Evolutionary conservation across 2,888 invertebrate species (phyloP).

Genomic region (Exephanes ischioxanthus): DNA sequence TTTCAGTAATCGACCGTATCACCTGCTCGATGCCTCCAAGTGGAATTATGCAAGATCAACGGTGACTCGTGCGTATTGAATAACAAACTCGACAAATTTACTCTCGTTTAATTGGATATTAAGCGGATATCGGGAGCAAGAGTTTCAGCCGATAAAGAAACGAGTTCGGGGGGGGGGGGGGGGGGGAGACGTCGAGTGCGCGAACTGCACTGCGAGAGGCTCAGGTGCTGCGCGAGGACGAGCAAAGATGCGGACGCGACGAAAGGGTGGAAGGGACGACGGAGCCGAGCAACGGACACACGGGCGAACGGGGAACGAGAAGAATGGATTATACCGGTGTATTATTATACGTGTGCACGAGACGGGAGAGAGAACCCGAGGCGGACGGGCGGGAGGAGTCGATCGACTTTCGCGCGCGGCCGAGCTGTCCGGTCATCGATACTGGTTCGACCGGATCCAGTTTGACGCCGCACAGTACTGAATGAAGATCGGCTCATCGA

Average conservation of each 20-base stretch:
- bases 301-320: constrained; percentile 8
- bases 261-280: constrained; percentile 16
- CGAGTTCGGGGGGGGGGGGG: background rate
- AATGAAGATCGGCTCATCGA: constrained; percentile 74
- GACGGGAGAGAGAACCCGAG: constrained; percentile 9
- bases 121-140: background rate
- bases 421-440: constrained; percentile 70
- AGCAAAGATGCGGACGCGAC: background rate
- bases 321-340: constrained; percentile 23
- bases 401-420: constrained; percentile 74
- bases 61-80: background rate
- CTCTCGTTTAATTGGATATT: background rate
- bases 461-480: constrained; percentile 68
- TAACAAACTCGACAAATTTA: constrained; percentile 4
- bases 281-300: constrained; percentile 33
- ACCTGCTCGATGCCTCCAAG: background rate
- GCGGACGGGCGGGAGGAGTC: constrained; percentile 55
- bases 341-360: constrained; percentile 2
- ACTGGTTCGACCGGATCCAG: constrained; percentile 77
- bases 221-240: background rate
- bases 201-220: background rate
- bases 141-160: constrained; percentile 30
- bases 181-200: no score
- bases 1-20: background rate
- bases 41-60: background rate